A percentile compares a stretch with the other conserved stretches of the same genome.
These are phyloP conservation scores for Diadumene lineata DNA, from an alignment of 92 coral and sea anemone genomes.

Conservation along the genomic window DNA sequence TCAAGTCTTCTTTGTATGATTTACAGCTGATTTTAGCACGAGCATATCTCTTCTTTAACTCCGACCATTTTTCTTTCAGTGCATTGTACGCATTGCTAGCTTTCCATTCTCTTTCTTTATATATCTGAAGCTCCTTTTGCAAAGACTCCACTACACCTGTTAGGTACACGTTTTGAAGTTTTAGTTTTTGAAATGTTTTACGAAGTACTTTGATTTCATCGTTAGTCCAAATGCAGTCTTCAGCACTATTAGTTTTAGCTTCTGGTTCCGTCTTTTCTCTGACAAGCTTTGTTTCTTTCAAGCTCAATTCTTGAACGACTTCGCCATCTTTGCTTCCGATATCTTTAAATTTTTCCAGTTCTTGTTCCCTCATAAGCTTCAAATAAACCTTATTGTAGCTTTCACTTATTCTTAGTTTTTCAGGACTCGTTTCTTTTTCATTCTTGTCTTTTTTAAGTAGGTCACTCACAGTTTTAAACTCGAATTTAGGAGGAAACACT, in stretches of 20 bases:
- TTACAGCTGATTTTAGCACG: slow-evolving; percentile 77
- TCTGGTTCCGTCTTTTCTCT: not conserved
- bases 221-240: slow-evolving; percentile 71
- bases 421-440: not conserved
- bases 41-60: slow-evolving; percentile 66
- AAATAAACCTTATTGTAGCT: slow-evolving; percentile 9
- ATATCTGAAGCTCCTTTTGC: slow-evolving; percentile 48
- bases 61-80: slow-evolving; percentile 42
- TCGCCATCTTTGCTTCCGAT: not conserved
- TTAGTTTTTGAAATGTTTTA: slow-evolving; percentile 74
- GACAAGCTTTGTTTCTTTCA: not conserved
- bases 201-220: slow-evolving; percentile 73
- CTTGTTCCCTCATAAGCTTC: slow-evolving; percentile 38
- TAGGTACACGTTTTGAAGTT: slow-evolving; percentile 80
- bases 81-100: slow-evolving; percentile 22
- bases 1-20: slow-evolving; percentile 87
- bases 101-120: slow-evolving; percentile 51
- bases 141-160: slow-evolving; percentile 65
- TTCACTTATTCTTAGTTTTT: slow-evolving; percentile 8
- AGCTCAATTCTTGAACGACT: not conserved
- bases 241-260: slow-evolving; percentile 4
- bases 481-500: slow-evolving; percentile 87
- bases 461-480: slow-evolving; percentile 56
- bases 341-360: not conserved
- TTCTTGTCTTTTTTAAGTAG: slow-evolving; percentile 27